These are phyloP conservation scores for Hipparchia sbordonii DNA, from an alignment of 2,888 invertebrate species.

Conservation along the genomic window DNA sequence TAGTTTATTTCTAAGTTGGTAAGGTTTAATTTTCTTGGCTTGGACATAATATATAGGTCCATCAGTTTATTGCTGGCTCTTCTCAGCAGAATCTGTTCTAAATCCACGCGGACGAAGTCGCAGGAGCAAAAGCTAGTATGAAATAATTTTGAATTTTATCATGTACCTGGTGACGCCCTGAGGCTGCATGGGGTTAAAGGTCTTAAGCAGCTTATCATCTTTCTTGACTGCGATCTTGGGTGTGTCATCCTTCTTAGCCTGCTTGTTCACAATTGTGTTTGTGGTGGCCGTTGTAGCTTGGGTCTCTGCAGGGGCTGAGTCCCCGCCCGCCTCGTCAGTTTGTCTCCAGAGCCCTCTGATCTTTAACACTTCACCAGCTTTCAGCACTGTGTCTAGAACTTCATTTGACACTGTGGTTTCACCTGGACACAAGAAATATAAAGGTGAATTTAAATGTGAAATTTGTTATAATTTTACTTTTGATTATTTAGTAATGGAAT, in stretches of 20 bases:
- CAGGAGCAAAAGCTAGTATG: too few species aligned
- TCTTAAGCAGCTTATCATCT: slow-evolving; percentile 76
- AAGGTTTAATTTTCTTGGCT: too few species aligned
- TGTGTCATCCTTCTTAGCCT: slow-evolving; percentile 66
- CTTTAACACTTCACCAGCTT: slow-evolving; percentile 91
- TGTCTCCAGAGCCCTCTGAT: slow-evolving; percentile 91
- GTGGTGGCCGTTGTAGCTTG: slow-evolving; percentile 40
- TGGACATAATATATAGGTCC: too few species aligned
- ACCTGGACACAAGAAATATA: slow-evolving; percentile 62
- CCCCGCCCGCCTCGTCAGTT: slow-evolving; percentile 74
- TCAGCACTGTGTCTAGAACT: slow-evolving; percentile 89
- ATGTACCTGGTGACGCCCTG: slow-evolving; percentile 63
- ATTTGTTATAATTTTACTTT: too few species aligned
- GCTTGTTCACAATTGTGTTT: slow-evolving; percentile 56
- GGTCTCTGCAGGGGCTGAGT: slow-evolving; percentile 60
- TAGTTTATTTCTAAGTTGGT: too few species aligned
- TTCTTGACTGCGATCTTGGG: slow-evolving; percentile 75
- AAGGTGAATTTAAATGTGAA: background rate
- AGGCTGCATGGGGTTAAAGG: slow-evolving; percentile 63
- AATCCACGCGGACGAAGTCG: too few species aligned
- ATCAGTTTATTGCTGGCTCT: too few species aligned
- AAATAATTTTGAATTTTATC: background rate
- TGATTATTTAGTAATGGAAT: too few species aligned
- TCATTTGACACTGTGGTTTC: slow-evolving; percentile 94
- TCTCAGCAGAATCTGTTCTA: too few species aligned